Base-by-base conservation (phyloP, 2,113 vertebrate genomes). In the Uria aalge region DNA sequence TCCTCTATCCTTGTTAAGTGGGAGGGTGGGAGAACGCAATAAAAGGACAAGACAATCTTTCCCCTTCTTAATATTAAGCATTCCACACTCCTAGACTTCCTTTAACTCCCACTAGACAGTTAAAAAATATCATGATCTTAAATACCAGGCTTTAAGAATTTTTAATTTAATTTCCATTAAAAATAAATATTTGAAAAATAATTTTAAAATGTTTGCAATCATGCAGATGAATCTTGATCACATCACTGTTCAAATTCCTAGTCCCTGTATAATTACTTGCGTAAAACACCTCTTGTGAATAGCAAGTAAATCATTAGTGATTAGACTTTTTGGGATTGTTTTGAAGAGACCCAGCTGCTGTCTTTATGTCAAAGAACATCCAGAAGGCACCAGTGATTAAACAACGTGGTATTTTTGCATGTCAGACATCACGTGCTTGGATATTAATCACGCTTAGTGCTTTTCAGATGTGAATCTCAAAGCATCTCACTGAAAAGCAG, bases 261-360 rank as follows among this genome's bases (percentile, higher is more conserved):
- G 62, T 69, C 50, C 30, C 74, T 72, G 29, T 91, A 50, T 92
- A 96, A 96, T 96, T 96, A 95, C 50, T 91, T 90, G 41, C 3
- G 0, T 62, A 89, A 95, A 94, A 96, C 80, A 94, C 92, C 91
- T 96, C 96, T 94, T 85, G 62, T 94, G 95, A 97, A 95, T 91
- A 93, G 67, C 88, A 90, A 96, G 78, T 83, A 96, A 95, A 96
- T 96, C 78, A 83, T 95, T 85, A 92, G 84, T 72, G 84, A 96
- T 95, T 93, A 94, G 69, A 91, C 55, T 95, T 96, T 93, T 94
- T 53, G 69, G 12, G 69, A 95, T 95, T 95, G 87, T 97, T 97
- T 92, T 95, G 94, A 96, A 94, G 95, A 96, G 91, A 95, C 45
- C 92, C 97, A 96, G 95, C 94, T 96, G 89, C 95, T 94, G 86